These are phyloP conservation scores for Scytalopus superciliaris DNA, from an alignment of 2,113 vertebrate genomes.

Conservation along the genomic window DNA sequence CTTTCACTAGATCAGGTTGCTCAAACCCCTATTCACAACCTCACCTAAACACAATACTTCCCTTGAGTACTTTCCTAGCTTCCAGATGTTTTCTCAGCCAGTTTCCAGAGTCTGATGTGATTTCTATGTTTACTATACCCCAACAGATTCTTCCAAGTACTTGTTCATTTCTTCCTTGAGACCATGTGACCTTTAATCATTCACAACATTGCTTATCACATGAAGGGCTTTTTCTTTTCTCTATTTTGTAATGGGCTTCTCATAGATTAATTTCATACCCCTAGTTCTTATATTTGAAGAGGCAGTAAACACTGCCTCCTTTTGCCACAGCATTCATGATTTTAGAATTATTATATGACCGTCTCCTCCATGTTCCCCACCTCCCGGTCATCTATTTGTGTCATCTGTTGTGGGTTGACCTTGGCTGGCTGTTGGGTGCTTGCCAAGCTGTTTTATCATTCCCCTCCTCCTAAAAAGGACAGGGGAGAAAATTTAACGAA, in stretches of 20 bases:
- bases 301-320: neutral
- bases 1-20: neutral
- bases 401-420: neutral
- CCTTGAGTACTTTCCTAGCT: neutral
- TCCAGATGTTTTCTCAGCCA: neutral
- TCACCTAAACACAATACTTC: neutral
- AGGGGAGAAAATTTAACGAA: neutral
- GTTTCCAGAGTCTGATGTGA: neutral
- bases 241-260: neutral
- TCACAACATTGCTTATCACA: neutral
- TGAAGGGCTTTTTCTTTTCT: neutral
- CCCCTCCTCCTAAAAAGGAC: neutral
- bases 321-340: neutral
- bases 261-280: neutral
- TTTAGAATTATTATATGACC: neutral
- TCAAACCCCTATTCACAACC: neutral
- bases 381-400: neutral
- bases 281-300: neutral
- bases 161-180: neutral
- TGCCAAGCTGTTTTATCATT: neutral
- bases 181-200: neutral
- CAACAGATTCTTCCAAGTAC: neutral
- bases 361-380: neutral
- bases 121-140: neutral
- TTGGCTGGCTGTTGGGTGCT: neutral